Percentiles rank a stretch among this genome's conserved stretches.
These are phyloP conservation scores for Toxonevra muliebris DNA, from an alignment of 2,888 invertebrate genomes.

Conservation along the genomic window DNA sequence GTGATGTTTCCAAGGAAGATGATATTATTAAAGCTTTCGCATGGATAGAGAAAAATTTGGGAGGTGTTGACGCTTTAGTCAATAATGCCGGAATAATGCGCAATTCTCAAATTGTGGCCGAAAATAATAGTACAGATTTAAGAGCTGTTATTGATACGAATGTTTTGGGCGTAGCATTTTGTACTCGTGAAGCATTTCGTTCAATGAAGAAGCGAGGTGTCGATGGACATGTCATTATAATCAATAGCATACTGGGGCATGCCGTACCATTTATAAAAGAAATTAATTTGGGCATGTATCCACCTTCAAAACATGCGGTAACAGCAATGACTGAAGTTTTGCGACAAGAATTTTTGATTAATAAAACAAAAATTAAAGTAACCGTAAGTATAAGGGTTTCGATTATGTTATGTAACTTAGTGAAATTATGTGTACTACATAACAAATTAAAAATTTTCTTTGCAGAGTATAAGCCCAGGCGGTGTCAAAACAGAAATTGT, in stretches of 20 bases:
- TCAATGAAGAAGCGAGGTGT: slow-evolving; percentile 65
- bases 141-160: slow-evolving; percentile 62
- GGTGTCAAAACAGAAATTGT: slow-evolving; percentile 51
- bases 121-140: slow-evolving; percentile 48
- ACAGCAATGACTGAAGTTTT: slow-evolving; percentile 60
- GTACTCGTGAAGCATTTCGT: slow-evolving; percentile 65
- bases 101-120: slow-evolving; percentile 11
- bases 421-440: too few relatives aligned
- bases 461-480: slow-evolving; percentile 57
- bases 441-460: slow-evolving; percentile 24
- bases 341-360: slow-evolving; percentile 57
- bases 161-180: slow-evolving; percentile 64
- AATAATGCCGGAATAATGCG: slow-evolving; percentile 63
- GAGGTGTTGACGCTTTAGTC: slow-evolving; percentile 71
- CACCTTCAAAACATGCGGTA: slow-evolving; percentile 59
- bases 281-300: slow-evolving; percentile 54
- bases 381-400: slow-evolving; percentile 52
- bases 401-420: background rate
- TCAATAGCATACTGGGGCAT: slow-evolving; percentile 63
- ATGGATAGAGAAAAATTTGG: slow-evolving; percentile 66
- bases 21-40: slow-evolving; percentile 68
- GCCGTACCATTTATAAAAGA: slow-evolving; percentile 54
- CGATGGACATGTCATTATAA: too few relatives aligned
- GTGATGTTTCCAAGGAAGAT: slow-evolving; percentile 68
- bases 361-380: slow-evolving; percentile 52